A percentile compares a stretch with the other conserved stretches of the same genome.
phyloP scores from a whole-genome alignment of 92 coral and sea anemone genomes.

The Epizoanthus stellaris region DNA sequence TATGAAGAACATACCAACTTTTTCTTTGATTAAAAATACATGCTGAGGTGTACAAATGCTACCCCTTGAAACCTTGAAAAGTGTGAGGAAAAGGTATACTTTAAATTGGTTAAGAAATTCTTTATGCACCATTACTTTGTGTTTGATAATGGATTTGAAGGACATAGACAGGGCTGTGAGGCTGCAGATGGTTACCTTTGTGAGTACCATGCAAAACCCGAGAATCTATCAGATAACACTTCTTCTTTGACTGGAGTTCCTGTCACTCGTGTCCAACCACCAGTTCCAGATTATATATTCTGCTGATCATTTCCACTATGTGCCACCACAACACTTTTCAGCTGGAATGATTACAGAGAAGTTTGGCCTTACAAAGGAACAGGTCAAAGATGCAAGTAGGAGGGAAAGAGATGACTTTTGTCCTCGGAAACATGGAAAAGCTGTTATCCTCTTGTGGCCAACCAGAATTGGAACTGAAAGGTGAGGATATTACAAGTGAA shows the following conservation, averaged over 20 bases:
- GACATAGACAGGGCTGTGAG: constrained; percentile 46
- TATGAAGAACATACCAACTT: constrained; percentile 42
- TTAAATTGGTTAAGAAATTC: constrained; percentile 42
- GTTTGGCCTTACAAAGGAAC: constrained; percentile 51
- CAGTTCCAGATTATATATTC: constrained; percentile 66
- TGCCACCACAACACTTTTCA: constrained; percentile 37
- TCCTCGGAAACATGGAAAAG: constrained; percentile 52
- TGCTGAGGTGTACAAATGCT: constrained; percentile 55
- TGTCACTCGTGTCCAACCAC: constrained; percentile 56
- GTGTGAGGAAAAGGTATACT: constrained; percentile 63
- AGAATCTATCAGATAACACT: constrained; percentile 41
- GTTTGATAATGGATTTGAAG: constrained; percentile 68
- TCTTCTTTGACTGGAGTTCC: constrained; percentile 58
- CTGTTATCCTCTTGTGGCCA: constrained; percentile 51
- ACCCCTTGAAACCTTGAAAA: constrained; percentile 28
- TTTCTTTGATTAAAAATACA: constrained; percentile 55
- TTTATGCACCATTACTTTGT: constrained; percentile 46
- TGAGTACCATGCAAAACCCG: constrained; percentile 42
- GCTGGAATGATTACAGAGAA: constrained; percentile 55
- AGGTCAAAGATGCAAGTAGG: constrained; percentile 17
- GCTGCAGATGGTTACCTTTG: constrained; percentile 42
- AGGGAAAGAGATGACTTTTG: constrained; percentile 62
- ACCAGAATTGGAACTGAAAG: constrained; percentile 36
- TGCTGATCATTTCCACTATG: constrained; percentile 51
- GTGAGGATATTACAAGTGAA: constrained; percentile 14